Evolutionary conservation across 2,888 invertebrate genomes (phyloP).

Genomic region (Sturmia bella): DNA sequence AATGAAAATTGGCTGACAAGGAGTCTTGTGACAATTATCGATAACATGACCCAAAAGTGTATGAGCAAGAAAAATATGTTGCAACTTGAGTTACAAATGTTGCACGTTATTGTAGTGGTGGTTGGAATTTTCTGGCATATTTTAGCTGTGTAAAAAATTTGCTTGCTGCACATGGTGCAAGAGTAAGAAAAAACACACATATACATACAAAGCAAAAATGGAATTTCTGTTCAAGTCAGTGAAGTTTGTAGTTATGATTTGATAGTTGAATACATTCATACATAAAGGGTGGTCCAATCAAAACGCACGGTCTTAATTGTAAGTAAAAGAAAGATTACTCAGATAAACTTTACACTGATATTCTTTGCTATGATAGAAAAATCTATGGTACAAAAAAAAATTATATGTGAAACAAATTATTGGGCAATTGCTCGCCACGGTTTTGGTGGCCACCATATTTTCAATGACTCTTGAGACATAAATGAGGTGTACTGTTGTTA

Average conservation of each 20-base stretch:
- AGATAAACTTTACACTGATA: too few species aligned
- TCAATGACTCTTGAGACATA: too few species aligned
- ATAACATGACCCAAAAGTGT: conserved; percentile 67
- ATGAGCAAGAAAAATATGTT: conserved; percentile 46
- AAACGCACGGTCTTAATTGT: too few species aligned
- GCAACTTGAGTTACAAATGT: conserved; percentile 22
- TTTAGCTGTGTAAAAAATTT: neutral
- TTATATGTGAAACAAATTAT: too few species aligned
- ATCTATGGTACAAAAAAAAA: too few species aligned
- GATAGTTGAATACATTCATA: neutral
- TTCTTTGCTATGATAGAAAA: too few species aligned
- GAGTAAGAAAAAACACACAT: neutral
- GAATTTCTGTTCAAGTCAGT: conserved; percentile 22
- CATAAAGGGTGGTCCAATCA: neutral
- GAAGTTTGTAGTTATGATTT: conserved; percentile 25
- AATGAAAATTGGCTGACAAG: conserved; percentile 68
- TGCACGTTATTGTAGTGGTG: conserved; percentile 1
- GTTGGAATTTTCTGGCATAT: conserved; percentile 21
- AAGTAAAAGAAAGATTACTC: too few species aligned
- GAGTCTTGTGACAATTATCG: conserved; percentile 69
- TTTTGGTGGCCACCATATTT: too few species aligned
- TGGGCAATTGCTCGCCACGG: too few species aligned
- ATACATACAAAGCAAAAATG: conserved; percentile 16
- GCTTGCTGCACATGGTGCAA: neutral
- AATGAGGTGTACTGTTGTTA: too few species aligned